A percentile compares a stretch with the other conserved stretches of the same genome.
These are phyloP conservation scores for Palaemon carinicauda DNA, from an alignment of 1,140 invertebrate genomes.

Conservation along the genomic window DNA sequence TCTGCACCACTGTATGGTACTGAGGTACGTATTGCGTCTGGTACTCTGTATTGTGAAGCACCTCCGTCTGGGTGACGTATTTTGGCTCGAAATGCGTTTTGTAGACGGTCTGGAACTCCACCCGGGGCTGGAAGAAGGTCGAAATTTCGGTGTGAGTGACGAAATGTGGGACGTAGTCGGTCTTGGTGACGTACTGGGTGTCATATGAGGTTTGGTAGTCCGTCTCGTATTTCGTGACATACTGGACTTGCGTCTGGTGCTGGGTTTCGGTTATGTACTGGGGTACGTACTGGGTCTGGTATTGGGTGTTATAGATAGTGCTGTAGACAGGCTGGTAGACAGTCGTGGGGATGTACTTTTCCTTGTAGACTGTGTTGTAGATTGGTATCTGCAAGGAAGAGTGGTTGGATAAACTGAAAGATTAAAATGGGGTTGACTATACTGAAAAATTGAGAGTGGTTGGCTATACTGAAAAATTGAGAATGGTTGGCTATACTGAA, in stretches of 20 bases:
- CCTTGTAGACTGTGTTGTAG: constrained; percentile 37
- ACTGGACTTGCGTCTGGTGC: constrained; percentile 18
- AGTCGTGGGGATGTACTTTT: constrained; percentile 25
- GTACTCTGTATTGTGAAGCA: constrained; percentile 17
- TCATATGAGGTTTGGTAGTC: no score
- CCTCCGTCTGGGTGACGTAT: constrained; percentile 34
- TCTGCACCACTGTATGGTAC: constrained; percentile 10
- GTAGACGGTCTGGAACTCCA: constrained; percentile 21
- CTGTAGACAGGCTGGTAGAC: constrained; percentile 44
- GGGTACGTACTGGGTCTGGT: constrained; percentile 41
- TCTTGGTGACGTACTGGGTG: constrained; percentile 24
- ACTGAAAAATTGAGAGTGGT: no score
- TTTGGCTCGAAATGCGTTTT: constrained; percentile 29
- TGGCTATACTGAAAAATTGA: no score
- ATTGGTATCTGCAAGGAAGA: constrained; percentile 1
- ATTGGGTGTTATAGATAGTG: constrained; percentile 33
- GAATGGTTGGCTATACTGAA: constrained; percentile 18
- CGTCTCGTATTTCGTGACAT: constrained; percentile 35
- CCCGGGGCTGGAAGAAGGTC: constrained; percentile 22
- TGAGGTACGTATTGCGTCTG: constrained; percentile 23
- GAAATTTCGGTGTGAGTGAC: no score
- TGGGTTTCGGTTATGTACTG: constrained; percentile 38
- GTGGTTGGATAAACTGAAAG: neutral
- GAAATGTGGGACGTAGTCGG: no score
- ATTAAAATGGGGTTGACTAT: neutral